Base-by-base conservation (phyloP, 2,113 vertebrate species). In the Phyllostomus discolor region DNA sequence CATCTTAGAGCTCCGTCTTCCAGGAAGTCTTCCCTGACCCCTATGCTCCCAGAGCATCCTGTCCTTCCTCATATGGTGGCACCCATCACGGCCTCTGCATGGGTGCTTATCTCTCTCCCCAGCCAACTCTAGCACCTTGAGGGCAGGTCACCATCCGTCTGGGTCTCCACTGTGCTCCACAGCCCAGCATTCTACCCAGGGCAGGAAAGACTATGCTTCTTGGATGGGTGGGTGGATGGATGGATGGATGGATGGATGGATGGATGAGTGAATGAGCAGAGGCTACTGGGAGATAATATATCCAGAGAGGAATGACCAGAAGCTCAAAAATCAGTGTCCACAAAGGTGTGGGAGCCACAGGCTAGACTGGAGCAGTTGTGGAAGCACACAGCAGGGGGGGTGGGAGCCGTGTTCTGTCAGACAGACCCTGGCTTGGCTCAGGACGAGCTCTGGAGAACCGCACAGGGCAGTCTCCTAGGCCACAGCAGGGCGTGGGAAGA, bases 41-140 rank as follows among this genome's bases (percentile, higher is more conserved):
- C 59, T 14, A 19, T 7, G 17, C 15, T 41, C 73, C 38, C 59
- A 35, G 26, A 38, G 72, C 57, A 84, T 8, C 72, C 43, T 33
- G 19, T 62, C 66, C 31, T 35, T 31, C 59, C 81, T 75, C 31
- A 2, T 2, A 4, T 12, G 0, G 26, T 31, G 10, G 50, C 43
- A 17, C 1, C 22, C 5, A 8, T 38, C 31, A 8, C 66, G 10
- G 33, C 24, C 38, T 75, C 9, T 5, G 7, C 4, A 0, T 7
- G 19, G 35, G 24, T 5, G 14, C 3, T 33, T 10, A 14, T 64
- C 33, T 78, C 62, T 33, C 52, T 17, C 7, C 41, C 54, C 54
- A 70, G 35, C 35, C 67, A 38, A 16, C n/a, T 8, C 11, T 19
- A 35, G n/a, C 22, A 31, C 66, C 26, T 0, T 0, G 41, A 75